phyloP scores from a whole-genome alignment of 2,113 vertebrate species.

The Rhinoptilus africanus region DNA sequence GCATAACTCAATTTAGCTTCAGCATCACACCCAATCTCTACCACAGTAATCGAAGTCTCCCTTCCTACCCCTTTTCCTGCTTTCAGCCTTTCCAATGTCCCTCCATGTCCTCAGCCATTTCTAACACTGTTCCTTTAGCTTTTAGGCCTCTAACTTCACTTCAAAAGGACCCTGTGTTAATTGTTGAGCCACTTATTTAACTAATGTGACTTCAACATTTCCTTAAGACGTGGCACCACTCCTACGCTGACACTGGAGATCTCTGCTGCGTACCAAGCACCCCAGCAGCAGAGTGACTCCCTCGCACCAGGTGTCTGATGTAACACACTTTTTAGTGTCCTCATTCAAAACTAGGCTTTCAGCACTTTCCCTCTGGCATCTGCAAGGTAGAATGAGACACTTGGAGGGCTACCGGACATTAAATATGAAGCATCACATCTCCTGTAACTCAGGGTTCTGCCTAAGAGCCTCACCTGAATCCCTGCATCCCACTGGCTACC shows the following conservation, averaged over 20 bases:
- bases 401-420: not conserved
- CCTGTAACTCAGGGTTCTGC: not conserved
- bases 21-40: not conserved
- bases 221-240: not conserved
- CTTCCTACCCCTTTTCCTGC: not conserved
- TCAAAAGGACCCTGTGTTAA: not conserved
- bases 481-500: not conserved
- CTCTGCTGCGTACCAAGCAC: fast-evolving
- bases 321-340: not conserved
- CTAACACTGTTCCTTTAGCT: not conserved
- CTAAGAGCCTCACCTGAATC: not conserved
- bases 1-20: not conserved
- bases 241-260: not conserved
- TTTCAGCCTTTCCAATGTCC: not conserved
- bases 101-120: not conserved
- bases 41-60: not conserved
- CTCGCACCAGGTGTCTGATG: not conserved
- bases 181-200: not conserved
- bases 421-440: not conserved
- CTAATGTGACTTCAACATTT: fast-evolving
- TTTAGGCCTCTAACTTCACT: not conserved
- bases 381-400: not conserved
- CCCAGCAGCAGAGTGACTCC: not conserved
- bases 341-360: not conserved
- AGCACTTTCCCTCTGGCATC: not conserved